A percentile compares a stretch with the other conserved stretches of the same genome.
Evolutionary conservation across 2,113 vertebrate genomes (phyloP).

Genomic region (Caracal caracal): DNA sequence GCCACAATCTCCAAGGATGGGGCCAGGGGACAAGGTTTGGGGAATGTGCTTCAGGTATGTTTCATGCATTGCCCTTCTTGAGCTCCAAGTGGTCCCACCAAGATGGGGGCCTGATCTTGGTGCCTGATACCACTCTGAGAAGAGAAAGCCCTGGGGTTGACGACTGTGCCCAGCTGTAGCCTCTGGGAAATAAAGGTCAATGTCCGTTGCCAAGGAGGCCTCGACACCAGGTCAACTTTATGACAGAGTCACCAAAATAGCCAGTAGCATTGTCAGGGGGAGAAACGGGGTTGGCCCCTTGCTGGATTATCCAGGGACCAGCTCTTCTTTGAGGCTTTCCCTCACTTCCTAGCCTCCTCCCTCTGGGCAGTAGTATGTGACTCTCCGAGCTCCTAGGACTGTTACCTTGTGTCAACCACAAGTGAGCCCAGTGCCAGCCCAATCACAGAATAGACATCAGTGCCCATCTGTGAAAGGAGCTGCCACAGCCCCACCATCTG

Average conservation of each 20-base stretch:
- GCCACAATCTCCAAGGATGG: not conserved
- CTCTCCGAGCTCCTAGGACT: not conserved
- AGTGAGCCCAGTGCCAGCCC: not conserved
- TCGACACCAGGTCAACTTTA: not conserved
- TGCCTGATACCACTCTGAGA: not conserved
- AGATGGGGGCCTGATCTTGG: not conserved
- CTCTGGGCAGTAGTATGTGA: not conserved
- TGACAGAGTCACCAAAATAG: constrained; percentile 3
- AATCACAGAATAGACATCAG: not conserved
- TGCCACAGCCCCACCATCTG: not conserved
- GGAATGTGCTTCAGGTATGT: not conserved
- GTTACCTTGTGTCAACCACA: not conserved
- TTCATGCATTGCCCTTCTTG: not conserved
- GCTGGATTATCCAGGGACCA: not conserved
- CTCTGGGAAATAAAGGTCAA: not conserved
- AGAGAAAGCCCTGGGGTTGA: not conserved
- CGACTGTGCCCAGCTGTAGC: not conserved
- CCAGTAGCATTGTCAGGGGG: not conserved
- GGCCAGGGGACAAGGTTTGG: not conserved
- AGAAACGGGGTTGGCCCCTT: not conserved
- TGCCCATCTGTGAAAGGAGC: not conserved
- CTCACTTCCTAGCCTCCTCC: not conserved
- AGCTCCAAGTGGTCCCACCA: not conserved
- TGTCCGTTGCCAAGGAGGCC: not conserved
- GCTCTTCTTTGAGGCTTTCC: not conserved